Evolutionary conservation across 2,888 invertebrate genomes (phyloP), one percentile per base, ranked within the genome.

Genomic region (Megastigmus dorsalis): DNA sequence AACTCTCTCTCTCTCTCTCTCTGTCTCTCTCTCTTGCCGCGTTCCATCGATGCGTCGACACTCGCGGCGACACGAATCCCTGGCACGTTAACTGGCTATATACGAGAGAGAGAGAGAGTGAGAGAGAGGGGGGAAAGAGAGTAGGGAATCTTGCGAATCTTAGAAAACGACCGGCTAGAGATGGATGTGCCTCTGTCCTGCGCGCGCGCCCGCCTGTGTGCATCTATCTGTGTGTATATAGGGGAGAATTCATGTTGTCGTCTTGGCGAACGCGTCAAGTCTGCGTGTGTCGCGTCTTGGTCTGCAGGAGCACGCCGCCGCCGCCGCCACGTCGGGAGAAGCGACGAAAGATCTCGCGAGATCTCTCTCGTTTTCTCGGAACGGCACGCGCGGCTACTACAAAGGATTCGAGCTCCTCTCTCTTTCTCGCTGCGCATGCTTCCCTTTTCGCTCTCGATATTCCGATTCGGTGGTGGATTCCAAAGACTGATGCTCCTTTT

Each of bases 341-440:
- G 60, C 75, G 63, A 43, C 72, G 67, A 52, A 18, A 45, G 74
- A 80, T 80, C 82, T 81, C 81, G 80, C 72, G 75, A 80, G 80
- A 84, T 84, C 82, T 66, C 20, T 36, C 52, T 83, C 82, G 80
- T 82, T 82, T 84, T 84, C 84, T 83, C 68, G 81, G 84, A 84
- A 84, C 78, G 60, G 69, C 54, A 77, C 79, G 79, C 52, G 71
- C 82, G 82, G 83, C 78, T 80, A 68, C 82, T 80, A 84, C 84
- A 83, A 84, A 84, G 83, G 79, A 79, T 43, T 36, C 10, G 38
- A 18, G 13, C 33, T 15, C 36, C 23, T 3, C 7, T 6, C n/a
- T 52, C 26, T 26, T 10, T 28, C 20, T 50, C 36, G n/a, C n/a
- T n/a, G n/a, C 20, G 2, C n/a, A n/a, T n/a, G n/a, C 10, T n/a